phyloP scores from a whole-genome alignment of 2,888 invertebrate genomes.

The Scrobipalpa atriplicella region DNA sequence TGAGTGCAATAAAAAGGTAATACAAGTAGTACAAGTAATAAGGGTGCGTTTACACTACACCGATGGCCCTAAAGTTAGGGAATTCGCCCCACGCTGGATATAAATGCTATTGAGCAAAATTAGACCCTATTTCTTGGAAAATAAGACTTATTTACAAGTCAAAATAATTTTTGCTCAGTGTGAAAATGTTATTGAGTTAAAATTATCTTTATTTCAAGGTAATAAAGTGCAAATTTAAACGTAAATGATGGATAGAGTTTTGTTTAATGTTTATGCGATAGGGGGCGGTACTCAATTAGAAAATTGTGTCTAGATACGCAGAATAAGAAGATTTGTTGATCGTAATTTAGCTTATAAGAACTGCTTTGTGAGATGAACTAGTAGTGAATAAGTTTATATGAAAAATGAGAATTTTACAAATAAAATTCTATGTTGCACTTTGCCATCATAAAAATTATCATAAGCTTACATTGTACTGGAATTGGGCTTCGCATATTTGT shows the following conservation, averaged over 20 bases:
- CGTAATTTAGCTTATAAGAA: neutral
- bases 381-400: neutral
- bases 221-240: neutral
- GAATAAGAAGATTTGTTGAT: constrained; percentile 24
- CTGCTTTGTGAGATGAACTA: neutral
- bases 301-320: constrained; percentile 29
- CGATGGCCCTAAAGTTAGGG: neutral
- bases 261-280: constrained; percentile 54
- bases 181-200: neutral
- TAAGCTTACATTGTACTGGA: too few relatives aligned
- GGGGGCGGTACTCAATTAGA: constrained; percentile 39
- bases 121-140: neutral
- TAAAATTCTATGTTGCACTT: too few relatives aligned
- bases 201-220: neutral
- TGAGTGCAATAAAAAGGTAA: constrained; percentile 39
- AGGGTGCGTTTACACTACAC: constrained; percentile 46
- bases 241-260: neutral
- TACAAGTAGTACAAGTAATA: constrained; percentile 42
- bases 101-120: neutral
- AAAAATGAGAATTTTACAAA: too few relatives aligned
- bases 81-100: neutral
- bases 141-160: neutral
- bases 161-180: neutral
- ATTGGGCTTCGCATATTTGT: too few relatives aligned
- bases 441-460: too few relatives aligned